Evolutionary conservation across 2,888 invertebrate genomes (phyloP).

Genomic region (Diarsia mendica): DNA sequence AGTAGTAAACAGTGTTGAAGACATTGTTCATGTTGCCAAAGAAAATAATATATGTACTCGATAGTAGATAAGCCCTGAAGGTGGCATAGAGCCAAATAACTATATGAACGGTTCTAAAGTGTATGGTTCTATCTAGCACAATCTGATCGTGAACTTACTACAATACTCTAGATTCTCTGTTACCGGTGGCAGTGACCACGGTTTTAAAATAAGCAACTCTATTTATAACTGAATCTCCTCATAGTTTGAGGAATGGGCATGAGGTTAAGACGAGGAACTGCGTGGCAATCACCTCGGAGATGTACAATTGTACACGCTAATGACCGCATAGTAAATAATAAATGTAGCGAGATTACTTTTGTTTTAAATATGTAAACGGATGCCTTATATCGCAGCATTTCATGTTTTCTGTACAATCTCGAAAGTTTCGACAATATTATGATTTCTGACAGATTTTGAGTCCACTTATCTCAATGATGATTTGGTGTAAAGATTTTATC

Average conservation of each 20-base stretch:
- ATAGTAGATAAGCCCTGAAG: conserved; percentile 20
- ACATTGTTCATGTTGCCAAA: conserved; percentile 23
- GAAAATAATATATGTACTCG: conserved; percentile 19
- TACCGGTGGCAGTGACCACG: conserved; percentile 40
- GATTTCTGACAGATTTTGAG: neutral
- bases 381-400: neutral
- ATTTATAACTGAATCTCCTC: conserved; percentile 43
- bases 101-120: neutral
- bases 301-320: conserved; percentile 1
- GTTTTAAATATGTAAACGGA: neutral
- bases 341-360: conserved; percentile 4
- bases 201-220: conserved; percentile 41
- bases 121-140: neutral
- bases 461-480: too few relatives aligned
- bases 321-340: conserved; percentile 27
- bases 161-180: conserved; percentile 7
- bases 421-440: neutral
- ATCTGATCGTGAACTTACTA: neutral
- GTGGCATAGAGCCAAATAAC: conserved; percentile 37
- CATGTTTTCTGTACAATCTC: neutral
- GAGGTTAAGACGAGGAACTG: conserved; percentile 29
- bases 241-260: conserved; percentile 44
- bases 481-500: neutral
- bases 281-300: conserved; percentile 15
- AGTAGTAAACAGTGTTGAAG: conserved; percentile 8